Evolutionary conservation across 1,140 invertebrate species (phyloP).

Genomic region (Cotesia chilonis): DNA sequence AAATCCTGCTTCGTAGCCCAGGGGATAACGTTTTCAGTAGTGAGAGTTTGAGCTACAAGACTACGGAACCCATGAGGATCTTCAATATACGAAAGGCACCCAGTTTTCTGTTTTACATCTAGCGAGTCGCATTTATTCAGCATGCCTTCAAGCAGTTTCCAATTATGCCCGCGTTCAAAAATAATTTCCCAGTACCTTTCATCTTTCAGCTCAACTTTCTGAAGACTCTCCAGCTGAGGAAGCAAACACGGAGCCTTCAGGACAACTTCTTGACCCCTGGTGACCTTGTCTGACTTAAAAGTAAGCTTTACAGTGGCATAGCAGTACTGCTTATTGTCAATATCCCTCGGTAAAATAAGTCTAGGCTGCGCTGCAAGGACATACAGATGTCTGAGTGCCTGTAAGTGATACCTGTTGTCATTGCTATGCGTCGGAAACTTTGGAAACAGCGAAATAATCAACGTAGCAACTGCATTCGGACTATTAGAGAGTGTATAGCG

Average conservation of each 20-base stretch:
- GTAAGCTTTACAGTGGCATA: slow-evolving; percentile 80
- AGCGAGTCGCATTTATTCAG: slow-evolving; percentile 76
- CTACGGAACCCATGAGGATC: slow-evolving; percentile 89
- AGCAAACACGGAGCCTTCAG: slow-evolving; percentile 85
- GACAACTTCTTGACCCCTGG: slow-evolving; percentile 67
- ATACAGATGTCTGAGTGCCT: slow-evolving; percentile 95
- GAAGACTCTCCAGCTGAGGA: slow-evolving; percentile 81
- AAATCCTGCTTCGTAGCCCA: slow-evolving; percentile 72
- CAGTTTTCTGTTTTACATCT: slow-evolving; percentile 88
- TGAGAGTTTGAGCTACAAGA: slow-evolving; percentile 83
- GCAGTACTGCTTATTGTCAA: slow-evolving; percentile 80
- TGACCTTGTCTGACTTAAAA: slow-evolving; percentile 64
- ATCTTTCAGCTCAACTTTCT: slow-evolving; percentile 82
- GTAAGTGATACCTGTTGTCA: slow-evolving; percentile 95
- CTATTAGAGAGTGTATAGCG: slow-evolving; percentile 86
- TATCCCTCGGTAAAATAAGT: slow-evolving; percentile 85
- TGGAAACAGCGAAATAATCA: slow-evolving; percentile 93
- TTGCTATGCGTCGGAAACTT: slow-evolving; percentile 96
- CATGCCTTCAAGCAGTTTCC: slow-evolving; percentile 81
- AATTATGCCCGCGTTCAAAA: slow-evolving; percentile 84
- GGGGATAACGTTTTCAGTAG: slow-evolving; percentile 77
- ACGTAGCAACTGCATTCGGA: slow-evolving; percentile 83
- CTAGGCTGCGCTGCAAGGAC: slow-evolving; percentile 91
- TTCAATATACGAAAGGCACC: slow-evolving; percentile 86
- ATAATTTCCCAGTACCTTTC: slow-evolving; percentile 87